Evolutionary conservation across 2,113 vertebrate species (phyloP).

Genomic region (Actinemys pallida): DNA sequence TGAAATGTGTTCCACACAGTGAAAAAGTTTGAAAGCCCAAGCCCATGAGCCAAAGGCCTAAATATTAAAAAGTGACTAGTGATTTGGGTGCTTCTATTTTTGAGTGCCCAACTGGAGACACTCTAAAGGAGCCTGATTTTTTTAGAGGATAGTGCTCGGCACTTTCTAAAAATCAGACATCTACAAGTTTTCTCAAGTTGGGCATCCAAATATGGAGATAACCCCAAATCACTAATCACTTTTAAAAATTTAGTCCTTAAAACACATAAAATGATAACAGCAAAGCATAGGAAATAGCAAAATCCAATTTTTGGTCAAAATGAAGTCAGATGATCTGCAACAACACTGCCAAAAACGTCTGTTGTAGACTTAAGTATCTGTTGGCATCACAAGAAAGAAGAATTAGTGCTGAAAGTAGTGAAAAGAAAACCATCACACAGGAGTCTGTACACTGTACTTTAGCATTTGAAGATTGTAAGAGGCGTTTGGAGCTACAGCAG

Average conservation of each 20-base stretch:
- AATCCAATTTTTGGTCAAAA: background rate
- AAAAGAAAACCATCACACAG: constrained; percentile 48
- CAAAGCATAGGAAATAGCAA: background rate
- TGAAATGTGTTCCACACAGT: background rate
- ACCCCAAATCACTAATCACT: background rate
- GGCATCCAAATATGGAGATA: background rate
- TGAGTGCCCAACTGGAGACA: background rate
- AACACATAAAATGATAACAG: background rate
- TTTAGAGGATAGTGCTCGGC: background rate
- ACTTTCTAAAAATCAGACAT: background rate
- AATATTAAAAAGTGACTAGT: rapidly evolving
- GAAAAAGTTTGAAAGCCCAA: background rate
- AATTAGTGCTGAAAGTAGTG: constrained; percentile 37
- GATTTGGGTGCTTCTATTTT: background rate
- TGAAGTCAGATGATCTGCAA: background rate
- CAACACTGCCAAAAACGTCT: constrained; percentile 12
- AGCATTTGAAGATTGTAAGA: constrained; percentile 47
- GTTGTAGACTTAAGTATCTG: constrained; percentile 23
- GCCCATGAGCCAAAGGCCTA: background rate
- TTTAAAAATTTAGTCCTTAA: constrained; percentile 13
- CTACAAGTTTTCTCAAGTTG: background rate
- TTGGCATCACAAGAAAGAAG: constrained; percentile 44
- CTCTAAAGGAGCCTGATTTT: background rate
- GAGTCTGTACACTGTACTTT: constrained; percentile 46
- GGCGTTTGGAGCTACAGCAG: constrained; percentile 37